Evolutionary conservation across 53 echinoderm and acorn worm genomes (phyloP), one percentile per base, ranked within the genome.

Genomic region (Arbacia lixula): DNA sequence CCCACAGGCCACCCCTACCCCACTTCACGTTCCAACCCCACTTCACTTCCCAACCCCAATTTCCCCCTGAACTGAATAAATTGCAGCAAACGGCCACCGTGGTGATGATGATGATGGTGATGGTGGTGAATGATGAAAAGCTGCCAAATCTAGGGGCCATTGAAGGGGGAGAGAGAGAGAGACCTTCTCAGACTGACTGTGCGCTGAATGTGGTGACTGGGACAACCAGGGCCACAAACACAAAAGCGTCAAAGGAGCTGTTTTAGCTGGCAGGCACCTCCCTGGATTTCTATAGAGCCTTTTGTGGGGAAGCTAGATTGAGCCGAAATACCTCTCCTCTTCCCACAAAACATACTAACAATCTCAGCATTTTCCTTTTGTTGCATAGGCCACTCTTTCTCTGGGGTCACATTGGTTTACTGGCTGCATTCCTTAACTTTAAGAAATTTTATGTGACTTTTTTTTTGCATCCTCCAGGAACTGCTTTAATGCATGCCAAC

Each of bases 191-290:
- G 9, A 10, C 26, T 69, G n/a, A n/a, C n/a, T n/a, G n/a, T n/a
- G n/a, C 19, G 29, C 66, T 66, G 6, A 38, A 66, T 38, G 66
- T 66, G 66, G 37, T n/a, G n/a, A n/a, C 37, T 66, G 19, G 6
- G 28, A 5, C 22, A 24, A 43, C 17, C 3, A 12, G n/a, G n/a
- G n/a, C n/a, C n/a, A n/a, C n/a, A n/a, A n/a, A n/a, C n/a, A 69
- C 69, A 69, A 69, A 69, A 69, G 69, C 43, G 26, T 69, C 69
- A 69, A 69, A 42, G n/a, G 69, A 69, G 35, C 69, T 27, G 43
- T 69, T 69, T n/a, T 69, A 30, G 43, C 43, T 69, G 69, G 69
- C 43, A 43, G 12, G 41, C 69, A 24, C n/a, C 43, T n/a, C n/a
- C 41, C 40, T 42, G 69, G 69, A 21, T 22, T 68, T 68, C 68